These are phyloP conservation scores for Gasterosteus nipponicus DNA, from an alignment of 2,113 vertebrate species.

Conservation along the genomic window DNA sequence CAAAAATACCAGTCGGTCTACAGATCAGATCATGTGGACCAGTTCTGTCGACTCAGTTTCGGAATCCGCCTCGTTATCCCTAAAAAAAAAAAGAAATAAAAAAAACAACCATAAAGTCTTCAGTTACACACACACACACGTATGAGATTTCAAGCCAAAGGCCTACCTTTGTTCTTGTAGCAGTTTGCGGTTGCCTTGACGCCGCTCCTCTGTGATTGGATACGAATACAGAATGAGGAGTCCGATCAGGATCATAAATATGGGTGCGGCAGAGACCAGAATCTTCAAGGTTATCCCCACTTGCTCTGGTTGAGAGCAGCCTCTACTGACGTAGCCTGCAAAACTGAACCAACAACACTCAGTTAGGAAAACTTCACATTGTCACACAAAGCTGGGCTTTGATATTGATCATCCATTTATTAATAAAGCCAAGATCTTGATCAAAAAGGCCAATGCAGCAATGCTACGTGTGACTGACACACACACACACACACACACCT, in stretches of 20 bases:
- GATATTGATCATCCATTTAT: neutral
- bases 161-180: slow-evolving; percentile 89
- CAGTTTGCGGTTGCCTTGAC: slow-evolving; percentile 90
- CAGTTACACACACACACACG: neutral
- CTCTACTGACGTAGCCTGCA: slow-evolving; percentile 89
- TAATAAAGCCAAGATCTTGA: slow-evolving; percentile 2
- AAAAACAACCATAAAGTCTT: slow-evolving; percentile 11
- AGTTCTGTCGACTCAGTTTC: slow-evolving; percentile 74
- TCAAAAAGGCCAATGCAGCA: neutral
- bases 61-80: slow-evolving; percentile 76
- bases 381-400: too few species aligned
- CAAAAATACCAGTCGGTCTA: slow-evolving; percentile 47
- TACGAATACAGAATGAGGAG: slow-evolving; percentile 90
- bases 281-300: slow-evolving; percentile 91
- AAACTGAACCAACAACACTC: slow-evolving; percentile 80
- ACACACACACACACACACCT: slow-evolving; percentile 11
- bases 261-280: slow-evolving; percentile 88
- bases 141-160: neutral
- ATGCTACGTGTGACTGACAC: neutral
- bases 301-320: slow-evolving; percentile 86
- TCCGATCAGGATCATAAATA: slow-evolving; percentile 88
- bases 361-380: neutral
- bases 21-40: slow-evolving; percentile 59
- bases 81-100: slow-evolving; percentile 33
- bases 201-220: slow-evolving; percentile 89